Evolutionary conservation across 2,888 invertebrate genomes (phyloP).

Genomic region (Ecdyonurus torrentis): DNA sequence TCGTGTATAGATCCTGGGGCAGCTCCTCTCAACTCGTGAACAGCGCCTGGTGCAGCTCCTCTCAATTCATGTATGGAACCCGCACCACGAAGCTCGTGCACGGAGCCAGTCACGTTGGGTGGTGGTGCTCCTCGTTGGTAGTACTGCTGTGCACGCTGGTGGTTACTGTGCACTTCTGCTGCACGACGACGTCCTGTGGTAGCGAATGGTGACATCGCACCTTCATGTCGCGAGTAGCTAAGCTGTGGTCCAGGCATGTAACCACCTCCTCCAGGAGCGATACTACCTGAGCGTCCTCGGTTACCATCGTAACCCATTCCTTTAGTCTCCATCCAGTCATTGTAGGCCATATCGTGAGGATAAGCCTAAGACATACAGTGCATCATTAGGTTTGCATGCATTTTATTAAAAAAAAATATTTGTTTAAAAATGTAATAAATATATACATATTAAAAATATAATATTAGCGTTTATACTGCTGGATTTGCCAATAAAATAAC

Average conservation of each 20-base stretch:
- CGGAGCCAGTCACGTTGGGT: neutral
- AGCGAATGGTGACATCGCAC: constrained; percentile 2
- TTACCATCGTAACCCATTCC: neutral
- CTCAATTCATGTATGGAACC: no score
- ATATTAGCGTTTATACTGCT: no score
- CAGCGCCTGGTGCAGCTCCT: neutral
- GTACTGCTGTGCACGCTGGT: constrained; percentile 5
- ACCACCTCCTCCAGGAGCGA: neutral
- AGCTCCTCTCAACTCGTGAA: neutral
- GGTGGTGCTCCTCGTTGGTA: constrained; percentile 7
- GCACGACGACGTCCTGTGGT: constrained; percentile 15
- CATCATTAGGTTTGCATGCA: no score
- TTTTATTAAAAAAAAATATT: no score
- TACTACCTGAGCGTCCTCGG: neutral
- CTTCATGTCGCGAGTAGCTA: neutral
- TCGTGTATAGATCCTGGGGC: neutral
- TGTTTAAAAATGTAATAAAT: no score
- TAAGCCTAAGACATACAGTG: no score
- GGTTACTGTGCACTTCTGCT: constrained; percentile 11
- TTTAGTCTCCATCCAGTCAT: neutral
- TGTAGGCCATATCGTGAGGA: neutral
- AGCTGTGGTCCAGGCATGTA: neutral
- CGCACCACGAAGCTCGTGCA: neutral
- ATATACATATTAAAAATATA: no score
- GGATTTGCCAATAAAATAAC: no score